Conservation (phyloP, 2,888 invertebrate species). For the Euphydryas editha region DNA sequence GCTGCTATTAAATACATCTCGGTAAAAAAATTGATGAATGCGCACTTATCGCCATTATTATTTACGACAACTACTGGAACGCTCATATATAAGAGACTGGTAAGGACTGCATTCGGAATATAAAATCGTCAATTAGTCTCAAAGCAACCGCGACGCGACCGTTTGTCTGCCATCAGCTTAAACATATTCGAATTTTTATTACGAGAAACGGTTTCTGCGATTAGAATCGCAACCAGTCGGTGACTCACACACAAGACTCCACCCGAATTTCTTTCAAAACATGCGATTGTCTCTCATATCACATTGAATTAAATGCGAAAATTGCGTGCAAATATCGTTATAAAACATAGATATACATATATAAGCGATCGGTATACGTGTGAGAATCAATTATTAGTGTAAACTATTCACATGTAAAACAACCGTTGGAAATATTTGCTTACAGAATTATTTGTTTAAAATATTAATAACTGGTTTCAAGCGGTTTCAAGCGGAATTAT, state of each 20-base stretch:
- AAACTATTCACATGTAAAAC: slow-evolving; percentile 21
- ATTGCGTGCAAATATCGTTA: slow-evolving; percentile 8
- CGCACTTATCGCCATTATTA: slow-evolving; percentile 9
- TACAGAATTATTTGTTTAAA: slow-evolving; percentile 17
- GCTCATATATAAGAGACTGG: slow-evolving; percentile 7
- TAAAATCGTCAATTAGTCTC: slow-evolving; percentile 47
- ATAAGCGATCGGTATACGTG: slow-evolving; percentile 18
- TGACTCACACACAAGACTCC: slow-evolving; percentile 60
- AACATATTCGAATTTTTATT: slow-evolving; percentile 49
- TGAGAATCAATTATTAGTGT: slow-evolving; percentile 20
- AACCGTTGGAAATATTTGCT: slow-evolving; percentile 32
- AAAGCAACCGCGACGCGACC: slow-evolving; percentile 44
- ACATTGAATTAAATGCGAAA: slow-evolving; percentile 25
- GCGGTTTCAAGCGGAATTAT: background rate
- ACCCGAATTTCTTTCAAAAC: slow-evolving; percentile 23
- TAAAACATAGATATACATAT: slow-evolving; percentile 10
- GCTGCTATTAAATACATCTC: background rate
- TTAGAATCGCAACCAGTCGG: slow-evolving; percentile 54
- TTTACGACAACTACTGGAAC: slow-evolving; percentile 2
- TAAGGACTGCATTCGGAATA: slow-evolving; percentile 40
- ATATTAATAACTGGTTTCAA: slow-evolving; percentile 23
- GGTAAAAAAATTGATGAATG: slow-evolving; percentile 3
- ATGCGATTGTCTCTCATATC: slow-evolving; percentile 31
- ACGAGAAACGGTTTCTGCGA: slow-evolving; percentile 51
- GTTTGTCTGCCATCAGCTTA: slow-evolving; percentile 45